Evolutionary conservation across 2,888 invertebrate genomes (phyloP), one percentile per base, ranked within the genome.

Genomic region (Acleris laterana): DNA sequence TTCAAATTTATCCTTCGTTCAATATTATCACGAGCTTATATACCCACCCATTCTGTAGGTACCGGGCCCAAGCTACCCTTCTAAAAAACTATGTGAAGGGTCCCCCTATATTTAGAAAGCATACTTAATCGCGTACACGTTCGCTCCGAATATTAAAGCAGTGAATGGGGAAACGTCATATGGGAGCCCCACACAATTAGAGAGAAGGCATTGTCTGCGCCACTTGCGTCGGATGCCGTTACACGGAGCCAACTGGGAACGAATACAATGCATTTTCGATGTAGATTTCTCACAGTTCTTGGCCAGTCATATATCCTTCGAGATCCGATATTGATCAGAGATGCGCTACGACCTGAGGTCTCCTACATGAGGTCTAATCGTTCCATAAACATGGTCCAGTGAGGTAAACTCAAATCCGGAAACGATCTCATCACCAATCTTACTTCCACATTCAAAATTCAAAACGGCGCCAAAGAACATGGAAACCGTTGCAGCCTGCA

Each of bases 71-170:
- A 17, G 75, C 80, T 80, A 87, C 88, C 91, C 91, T 80, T 85
- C 80, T 70, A 87, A 75, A 87, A 85, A 88, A 89, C 81, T 87
- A 90, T 87, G 79, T 90, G 85, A 78, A 82, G 76, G 82, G 75
- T 76, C 82, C 83, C 89, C 89, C 89, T 88, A 86, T 89, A 88
- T 90, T 91, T 89, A 87, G 85, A 87, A 86, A 87, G 89, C 86
- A 86, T 83, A 87, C 88, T 91, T 90, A 89, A 90, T 90, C 88
- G 89, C 87, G 81, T 85, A 83, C 89, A 84, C 84, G 88, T 83
- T 82, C 87, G 84, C 84, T 84, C 76, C 75, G 87, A 90, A 91
- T 91, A 90, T 90, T 90, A 88, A 89, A 89, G 78, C 80, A 73
- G 79, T 88, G 88, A 88, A 88, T 84, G 85, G 90, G 88, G 89